A percentile compares a stretch with the other conserved stretches of the same genome.
Evolutionary conservation across 2,113 vertebrate species (phyloP).

Genomic region (Pelodiscus sinensis): DNA sequence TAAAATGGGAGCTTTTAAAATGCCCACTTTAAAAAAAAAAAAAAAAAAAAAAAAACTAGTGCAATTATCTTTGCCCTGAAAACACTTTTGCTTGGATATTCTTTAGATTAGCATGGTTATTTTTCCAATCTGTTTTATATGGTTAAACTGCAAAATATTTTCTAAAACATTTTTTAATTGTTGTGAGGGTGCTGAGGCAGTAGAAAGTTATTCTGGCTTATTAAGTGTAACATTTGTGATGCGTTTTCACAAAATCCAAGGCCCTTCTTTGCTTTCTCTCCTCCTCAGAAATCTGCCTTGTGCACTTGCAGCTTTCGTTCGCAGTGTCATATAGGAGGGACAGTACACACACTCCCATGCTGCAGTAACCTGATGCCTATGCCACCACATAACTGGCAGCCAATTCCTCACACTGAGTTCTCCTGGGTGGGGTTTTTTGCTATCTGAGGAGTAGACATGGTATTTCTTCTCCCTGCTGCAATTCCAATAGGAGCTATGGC

Average conservation of each 20-base stretch:
- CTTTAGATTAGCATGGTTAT: background rate
- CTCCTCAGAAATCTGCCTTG: background rate
- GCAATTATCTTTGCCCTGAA: background rate
- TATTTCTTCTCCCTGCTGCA: background rate
- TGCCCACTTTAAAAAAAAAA: background rate
- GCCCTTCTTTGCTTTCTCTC: background rate
- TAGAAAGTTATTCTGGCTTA: background rate
- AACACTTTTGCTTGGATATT: background rate
- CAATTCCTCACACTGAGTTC: background rate
- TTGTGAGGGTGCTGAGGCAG: background rate
- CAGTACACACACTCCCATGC: background rate
- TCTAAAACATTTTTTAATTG: background rate
- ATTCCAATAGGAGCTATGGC: background rate
- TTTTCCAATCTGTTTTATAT: fast-evolving
- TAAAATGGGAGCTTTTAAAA: background rate
- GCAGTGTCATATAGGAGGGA: background rate
- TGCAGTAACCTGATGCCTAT: fast-evolving
- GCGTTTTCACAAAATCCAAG: background rate
- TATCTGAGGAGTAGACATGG: background rate
- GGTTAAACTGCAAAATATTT: too few relatives aligned
- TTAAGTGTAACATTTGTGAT: background rate
- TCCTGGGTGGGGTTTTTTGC: too few relatives aligned
- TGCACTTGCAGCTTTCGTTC: background rate
- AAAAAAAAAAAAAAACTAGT: background rate
- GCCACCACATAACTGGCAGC: background rate